Evolutionary conservation across 92 coral and sea anemone species (phyloP), one percentile per base, ranked within the genome.

Genomic region (Palythoa grandis): DNA sequence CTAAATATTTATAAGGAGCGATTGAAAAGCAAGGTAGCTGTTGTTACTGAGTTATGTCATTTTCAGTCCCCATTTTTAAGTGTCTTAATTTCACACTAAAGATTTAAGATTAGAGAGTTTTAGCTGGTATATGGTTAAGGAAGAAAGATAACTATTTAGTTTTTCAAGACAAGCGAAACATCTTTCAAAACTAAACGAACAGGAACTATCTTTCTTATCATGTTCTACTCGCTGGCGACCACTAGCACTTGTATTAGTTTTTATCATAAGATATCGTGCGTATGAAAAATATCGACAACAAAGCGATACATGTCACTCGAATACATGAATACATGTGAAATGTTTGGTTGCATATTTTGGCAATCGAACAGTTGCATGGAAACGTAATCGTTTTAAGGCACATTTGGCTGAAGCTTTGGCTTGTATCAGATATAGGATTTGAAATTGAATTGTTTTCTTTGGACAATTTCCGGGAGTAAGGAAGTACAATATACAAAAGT

Each of bases 321-420:
- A 9, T 22, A n/a, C 15, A 35, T 11, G 47, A 69, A 29, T 13
- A 69, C 74, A 24, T 10, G 72, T 67, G 47, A 65, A 25, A 35
- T 43, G 35, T 12, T 66, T 80, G 63, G 40, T 37, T 48, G 58
- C 85, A 80, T 80, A 39, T 65, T 80, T 70, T 29, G 35, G 74
- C 58, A 23, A 23, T 29, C 40, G 23, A 65, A 66, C 85, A 15
- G 85, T 80, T n/a, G 85, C 85, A 80, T 80, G 56, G 85, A 80
- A 66, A 80, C 85, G 29, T 20, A 48, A n/a, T 40, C 29, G 48
- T 80, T 48, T 37, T 35, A 23, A 23, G 66, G 66, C 25, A 25
- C 8, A 24, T 53, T 53, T n/a, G 47, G 74, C 47, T 47, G 43
- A 63, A 70, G 37, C 22, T 67, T 80, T 29, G 10, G 3, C 24